These are phyloP conservation scores for Hafferia zeledoni DNA, from an alignment of 2,797 vertebrate species.

Conservation along the genomic window DNA sequence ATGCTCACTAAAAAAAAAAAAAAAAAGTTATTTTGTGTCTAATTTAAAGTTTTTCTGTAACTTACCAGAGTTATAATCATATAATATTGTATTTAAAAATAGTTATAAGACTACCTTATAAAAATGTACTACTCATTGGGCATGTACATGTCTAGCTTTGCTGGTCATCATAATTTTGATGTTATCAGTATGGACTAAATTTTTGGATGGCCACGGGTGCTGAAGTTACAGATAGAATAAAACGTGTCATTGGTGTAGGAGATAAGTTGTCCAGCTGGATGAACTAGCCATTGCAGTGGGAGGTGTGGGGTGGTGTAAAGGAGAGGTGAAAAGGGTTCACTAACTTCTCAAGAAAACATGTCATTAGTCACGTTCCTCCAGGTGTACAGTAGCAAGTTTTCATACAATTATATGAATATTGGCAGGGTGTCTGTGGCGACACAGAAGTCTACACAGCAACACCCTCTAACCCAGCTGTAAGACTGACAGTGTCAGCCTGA, in stretches of 20 bases:
- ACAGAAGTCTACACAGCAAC: neutral
- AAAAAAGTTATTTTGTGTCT: neutral
- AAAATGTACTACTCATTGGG: neutral
- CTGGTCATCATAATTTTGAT: conserved; percentile 22
- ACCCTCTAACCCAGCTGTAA: neutral
- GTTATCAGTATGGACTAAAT: neutral
- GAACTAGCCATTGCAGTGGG: neutral
- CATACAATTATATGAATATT: neutral
- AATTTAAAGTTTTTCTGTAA: conserved; percentile 45
- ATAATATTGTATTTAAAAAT: conserved; percentile 2
- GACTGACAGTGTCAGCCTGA: neutral
- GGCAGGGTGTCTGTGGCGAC: neutral
- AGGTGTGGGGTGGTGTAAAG: neutral
- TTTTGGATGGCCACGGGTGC: neutral
- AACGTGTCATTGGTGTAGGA: neutral
- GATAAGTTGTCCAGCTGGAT: neutral
- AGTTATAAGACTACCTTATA: conserved; percentile 31
- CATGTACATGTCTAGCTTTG: conserved; percentile 23
- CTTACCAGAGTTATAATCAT: neutral
- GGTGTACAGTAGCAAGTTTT: neutral
- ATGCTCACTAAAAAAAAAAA: neutral
- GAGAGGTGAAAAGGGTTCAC: neutral
- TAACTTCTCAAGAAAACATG: neutral
- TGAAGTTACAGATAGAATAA: neutral
- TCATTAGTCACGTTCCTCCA: neutral